A percentile compares a stretch with the other conserved stretches of the same genome.
Conservation (phyloP, 2,888 invertebrate genomes). For the Tenthredo livida region DNA sequence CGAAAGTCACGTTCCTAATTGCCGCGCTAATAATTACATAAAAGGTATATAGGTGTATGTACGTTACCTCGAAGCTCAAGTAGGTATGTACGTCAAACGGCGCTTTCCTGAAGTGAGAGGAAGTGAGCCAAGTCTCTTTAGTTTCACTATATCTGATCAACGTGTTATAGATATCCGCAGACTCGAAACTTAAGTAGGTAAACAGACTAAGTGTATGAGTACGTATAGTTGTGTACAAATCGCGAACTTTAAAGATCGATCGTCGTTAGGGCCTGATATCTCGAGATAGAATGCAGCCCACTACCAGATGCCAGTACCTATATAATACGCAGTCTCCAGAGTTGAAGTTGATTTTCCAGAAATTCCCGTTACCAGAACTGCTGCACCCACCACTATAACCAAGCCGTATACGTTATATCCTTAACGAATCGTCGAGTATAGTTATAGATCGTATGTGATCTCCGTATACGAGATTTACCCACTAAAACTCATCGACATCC, state of each 20-base stretch:
- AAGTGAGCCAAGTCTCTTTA: neutral
- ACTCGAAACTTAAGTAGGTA: neutral
- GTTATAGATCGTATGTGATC: neutral
- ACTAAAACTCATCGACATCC: neutral
- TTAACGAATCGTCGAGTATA: neutral
- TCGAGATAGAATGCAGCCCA: neutral
- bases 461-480: neutral
- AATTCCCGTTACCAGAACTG: constrained; percentile 29
- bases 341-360: constrained; percentile 31
- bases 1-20: constrained; percentile 44
- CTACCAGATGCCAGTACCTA: neutral
- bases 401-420: neutral
- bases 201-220: neutral
- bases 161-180: neutral
- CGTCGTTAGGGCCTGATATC: neutral
- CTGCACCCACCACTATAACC: constrained; percentile 25
- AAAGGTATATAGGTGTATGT: neutral
- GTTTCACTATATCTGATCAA: neutral
- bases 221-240: neutral
- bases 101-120: constrained; percentile 7
- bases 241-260: neutral
- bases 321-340: neutral
- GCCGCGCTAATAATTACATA: constrained; percentile 28
- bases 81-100: constrained; percentile 20
- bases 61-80: constrained; percentile 24